Percentiles rank a stretch among this genome's conserved stretches.
Evolutionary conservation across 2,888 invertebrate species (phyloP).

Genomic region (Drepana falcataria): DNA sequence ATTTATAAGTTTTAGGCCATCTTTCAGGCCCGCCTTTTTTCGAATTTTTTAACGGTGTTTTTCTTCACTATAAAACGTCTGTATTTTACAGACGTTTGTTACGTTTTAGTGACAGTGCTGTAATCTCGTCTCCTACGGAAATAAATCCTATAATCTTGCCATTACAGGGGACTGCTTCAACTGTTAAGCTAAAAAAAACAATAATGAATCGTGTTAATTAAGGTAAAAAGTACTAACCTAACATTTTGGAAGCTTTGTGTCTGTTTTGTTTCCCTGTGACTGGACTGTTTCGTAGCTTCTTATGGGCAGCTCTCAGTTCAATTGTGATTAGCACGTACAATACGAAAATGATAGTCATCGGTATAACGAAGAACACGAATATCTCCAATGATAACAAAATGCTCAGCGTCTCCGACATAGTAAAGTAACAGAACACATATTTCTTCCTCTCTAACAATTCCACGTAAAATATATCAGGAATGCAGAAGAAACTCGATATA

Average conservation of each 20-base stretch:
- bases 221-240: conserved; percentile 78
- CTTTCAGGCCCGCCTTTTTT: no score
- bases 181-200: no score
- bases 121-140: no score
- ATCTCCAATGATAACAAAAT: conserved; percentile 78
- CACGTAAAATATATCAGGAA: conserved; percentile 79
- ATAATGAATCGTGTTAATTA: no score
- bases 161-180: no score
- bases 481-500: conserved; percentile 82
- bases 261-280: conserved; percentile 56
- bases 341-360: conserved; percentile 89
- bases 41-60: no score
- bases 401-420: conserved; percentile 35
- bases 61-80: no score
- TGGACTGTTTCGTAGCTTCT: conserved; percentile 70
- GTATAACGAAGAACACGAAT: conserved; percentile 89
- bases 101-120: no score
- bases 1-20: no score
- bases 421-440: conserved; percentile 56
- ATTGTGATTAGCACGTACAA: conserved; percentile 87
- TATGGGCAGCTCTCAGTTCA: conserved; percentile 80
- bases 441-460: conserved; percentile 54
- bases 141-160: no score
- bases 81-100: no score
- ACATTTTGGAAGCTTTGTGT: conserved; percentile 86